Evolutionary conservation across 2,113 vertebrate genomes (phyloP), one percentile per base, ranked within the genome.

Genomic region (Hippocampus abdominalis): DNA sequence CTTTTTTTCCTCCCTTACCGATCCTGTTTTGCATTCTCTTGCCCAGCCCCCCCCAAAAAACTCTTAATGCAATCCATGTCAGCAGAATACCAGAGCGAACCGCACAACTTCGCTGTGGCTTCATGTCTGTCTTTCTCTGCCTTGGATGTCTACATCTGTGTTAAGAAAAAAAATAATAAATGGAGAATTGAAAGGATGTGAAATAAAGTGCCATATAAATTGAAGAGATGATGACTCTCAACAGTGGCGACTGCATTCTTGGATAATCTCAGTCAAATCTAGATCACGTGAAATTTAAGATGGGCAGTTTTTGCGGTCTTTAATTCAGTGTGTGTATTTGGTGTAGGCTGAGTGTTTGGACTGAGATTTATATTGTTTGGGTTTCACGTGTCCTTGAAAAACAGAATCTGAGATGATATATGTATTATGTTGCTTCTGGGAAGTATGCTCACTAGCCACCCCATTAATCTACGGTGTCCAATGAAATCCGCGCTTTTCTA

Each of bases 21-120:
- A 65, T 67, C 64, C 68, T 78, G 81, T 77, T 82, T 81, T 83
- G 78, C 72, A 73, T 79, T 76, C 74, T 71, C 75, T 71, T 65
- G 42, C 79, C 71, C 67, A 59, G 8, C 46, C 29, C 29, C 74
- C 40, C 18, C 10, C 11, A 54, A 60, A 78, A 84, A 79, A 44
- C 61, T 68, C 72, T 73, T 89, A 86, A 91, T 89, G 85, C 83
- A 87, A 88, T 79, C 86, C 83, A 82, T 87, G 83, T 88, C 87
- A 89, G 87, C 84, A 89, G 85, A 90, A 89, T 89, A 85, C 86
- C 86, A 86, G 80, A 82, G 81, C 78, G 84, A 87, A 90, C 88
- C 87, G 51, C 86, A 88, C 84, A 86, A 81, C 85, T 82, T 85
- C 86, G 83, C 78, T 87, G 83, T 83, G 88, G 88, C 81, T 86